Evolutionary conservation across 2,113 vertebrate species (phyloP), one percentile per base, ranked within the genome.

Genomic region (Perca flavescens): DNA sequence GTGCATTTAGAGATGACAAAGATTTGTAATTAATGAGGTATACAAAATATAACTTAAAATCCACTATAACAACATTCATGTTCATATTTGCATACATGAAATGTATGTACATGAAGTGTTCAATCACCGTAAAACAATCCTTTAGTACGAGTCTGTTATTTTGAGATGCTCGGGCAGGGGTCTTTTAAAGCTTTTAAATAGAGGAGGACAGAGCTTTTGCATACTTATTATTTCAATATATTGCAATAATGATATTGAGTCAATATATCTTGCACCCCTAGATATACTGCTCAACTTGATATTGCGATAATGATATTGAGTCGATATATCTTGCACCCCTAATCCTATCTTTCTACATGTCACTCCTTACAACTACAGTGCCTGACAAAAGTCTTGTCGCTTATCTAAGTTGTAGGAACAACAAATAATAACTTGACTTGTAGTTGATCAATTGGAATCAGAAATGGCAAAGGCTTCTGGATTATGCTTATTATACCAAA

Each of bases 341-440:
- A 85, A 84, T 86, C 75, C 49, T 36, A 25, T 83, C 46, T 12
- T 1, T 73, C 6, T 22, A 36, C 54, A 43, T 69, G 60, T 56
- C 68, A 71, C 28, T 70, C 50, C 40, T 64, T 66, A 54, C 52
- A 75, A 62, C 50, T 53, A n/a, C n/a, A n/a, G n/a, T n/a, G n/a
- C n/a, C n/a, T n/a, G n/a, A n/a, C n/a, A n/a, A n/a, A n/a, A n/a
- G n/a, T n/a, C n/a, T n/a, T n/a, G n/a, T n/a, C n/a, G n/a, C n/a
- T n/a, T n/a, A n/a, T n/a, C n/a, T n/a, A n/a, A n/a, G n/a, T n/a
- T n/a, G n/a, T n/a, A n/a, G n/a, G n/a, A n/a, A n/a, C n/a, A n/a
- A n/a, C n/a, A n/a, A n/a, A n/a, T n/a, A n/a, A n/a, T n/a, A n/a
- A n/a, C n/a, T n/a, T n/a, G n/a, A n/a, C n/a, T n/a, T n/a, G n/a